Base-by-base conservation (phyloP, 1,140 invertebrate genomes). In the Neuroterus valhalla region DNA sequence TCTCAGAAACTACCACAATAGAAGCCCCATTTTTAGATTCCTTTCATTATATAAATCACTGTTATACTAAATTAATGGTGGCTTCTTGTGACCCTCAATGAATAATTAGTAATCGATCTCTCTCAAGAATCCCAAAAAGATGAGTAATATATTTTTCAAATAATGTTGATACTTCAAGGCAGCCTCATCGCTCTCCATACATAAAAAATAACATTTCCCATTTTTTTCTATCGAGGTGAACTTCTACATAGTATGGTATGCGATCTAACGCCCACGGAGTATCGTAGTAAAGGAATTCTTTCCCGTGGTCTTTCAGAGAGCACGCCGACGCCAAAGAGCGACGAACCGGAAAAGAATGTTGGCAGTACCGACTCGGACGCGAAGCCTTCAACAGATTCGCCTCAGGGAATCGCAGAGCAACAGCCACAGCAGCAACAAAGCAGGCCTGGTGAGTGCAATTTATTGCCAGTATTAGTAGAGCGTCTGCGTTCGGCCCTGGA, bases 391-490 rank as follows among this genome's bases (percentile, higher is more conserved):
- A 78, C 78, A 74, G 77, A 78, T 71, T 67, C 52, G 68, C 46
- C 80, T 15, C 26, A 72, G 66, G 52, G 38, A 71, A 17, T 77
- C n/a, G 31, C 45, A 69, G 52, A 78, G 66, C 67, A 66, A 44
- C 55, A 73, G 52, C 48, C 67, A 23, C 74, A 73, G 55, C 45
- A 50, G 38, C 78, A 78, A 52, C 75, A 77, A 48, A 55, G 26
- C 48, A 75, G 78, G 74, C 70, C 70, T 78, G 89, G 87, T 87
- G 89, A 89, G 88, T 89, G 87, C 84, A 89, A 89, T 89, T 88
- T 88, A 85, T 85, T 90, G 85, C 89, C 89, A 73, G 81, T 87
- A 83, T 87, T 90, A 87, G 87, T 90, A 78, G 88, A 90, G 70
- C 84, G 86, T 75, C 88, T 90, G 19, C 86, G 88, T 71, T 85